Conservation (phyloP, 1,140 invertebrate species). For the Pseudomyrmex flavicornis region DNA sequence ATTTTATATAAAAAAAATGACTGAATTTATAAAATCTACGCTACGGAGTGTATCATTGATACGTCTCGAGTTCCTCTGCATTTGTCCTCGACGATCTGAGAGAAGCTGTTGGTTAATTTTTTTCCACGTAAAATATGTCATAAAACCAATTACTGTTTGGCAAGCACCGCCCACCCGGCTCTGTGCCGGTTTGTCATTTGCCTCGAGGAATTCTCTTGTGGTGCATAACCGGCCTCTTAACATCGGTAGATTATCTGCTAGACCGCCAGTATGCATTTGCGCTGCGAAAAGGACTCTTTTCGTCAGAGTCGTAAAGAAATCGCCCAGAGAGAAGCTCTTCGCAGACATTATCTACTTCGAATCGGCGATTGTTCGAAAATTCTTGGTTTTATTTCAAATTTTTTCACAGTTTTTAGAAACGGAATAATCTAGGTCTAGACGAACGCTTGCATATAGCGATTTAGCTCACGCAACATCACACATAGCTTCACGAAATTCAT, state of each 20-base stretch:
- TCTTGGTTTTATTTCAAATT: not conserved
- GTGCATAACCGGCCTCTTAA: slow-evolving; percentile 51
- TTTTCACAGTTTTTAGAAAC: slow-evolving; percentile 16
- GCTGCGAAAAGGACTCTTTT: slow-evolving; percentile 1
- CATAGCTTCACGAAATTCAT: too few relatives aligned
- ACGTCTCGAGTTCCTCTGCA: not conserved
- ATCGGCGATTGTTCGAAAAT: not conserved
- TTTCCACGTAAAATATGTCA: slow-evolving; percentile 78
- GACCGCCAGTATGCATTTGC: not conserved
- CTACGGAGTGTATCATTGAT: not conserved
- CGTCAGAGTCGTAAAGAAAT: slow-evolving; percentile 44
- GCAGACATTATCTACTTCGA: not conserved
- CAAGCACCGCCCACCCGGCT: slow-evolving; percentile 37
- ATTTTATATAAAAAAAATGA: not conserved
- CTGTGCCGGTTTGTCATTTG: slow-evolving; percentile 74
- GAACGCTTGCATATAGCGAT: slow-evolving; percentile 5
- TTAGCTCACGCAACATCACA: not conserved
- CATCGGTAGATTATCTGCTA: slow-evolving; percentile 27
- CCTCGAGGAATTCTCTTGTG: slow-evolving; percentile 55
- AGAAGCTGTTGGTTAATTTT: slow-evolving; percentile 16
- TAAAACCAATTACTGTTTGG: slow-evolving; percentile 75
- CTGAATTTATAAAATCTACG: not conserved
- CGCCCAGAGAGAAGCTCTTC: not conserved
- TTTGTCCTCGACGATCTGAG: not conserved
- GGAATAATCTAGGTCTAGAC: not conserved